A percentile compares a stretch with the other conserved stretches of the same genome.
These are phyloP conservation scores for Calephelis nemesis DNA, from an alignment of 1,140 invertebrate species.

Conservation along the genomic window DNA sequence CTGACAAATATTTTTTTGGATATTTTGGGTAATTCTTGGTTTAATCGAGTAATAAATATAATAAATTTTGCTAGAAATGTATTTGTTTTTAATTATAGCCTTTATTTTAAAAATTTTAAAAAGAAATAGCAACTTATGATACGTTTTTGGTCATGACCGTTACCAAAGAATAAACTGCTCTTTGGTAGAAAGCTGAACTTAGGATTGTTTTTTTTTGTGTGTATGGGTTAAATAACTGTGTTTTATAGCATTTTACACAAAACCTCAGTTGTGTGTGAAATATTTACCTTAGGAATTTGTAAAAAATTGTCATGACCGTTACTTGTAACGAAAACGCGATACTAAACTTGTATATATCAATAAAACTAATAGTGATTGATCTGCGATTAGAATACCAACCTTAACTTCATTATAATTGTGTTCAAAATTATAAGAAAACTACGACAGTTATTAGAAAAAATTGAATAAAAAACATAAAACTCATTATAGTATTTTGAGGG, in stretches of 20 bases:
- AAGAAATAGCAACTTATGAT: background rate
- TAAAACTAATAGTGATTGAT: background rate
- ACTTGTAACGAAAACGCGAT: background rate
- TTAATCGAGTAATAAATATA: slow-evolving; percentile 1
- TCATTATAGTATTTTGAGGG: background rate
- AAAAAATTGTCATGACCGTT: background rate
- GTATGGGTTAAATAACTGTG: background rate
- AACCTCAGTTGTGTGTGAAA: slow-evolving; percentile 3
- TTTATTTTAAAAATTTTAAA: background rate
- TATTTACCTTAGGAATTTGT: background rate
- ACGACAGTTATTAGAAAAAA: background rate
- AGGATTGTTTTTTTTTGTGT: background rate
- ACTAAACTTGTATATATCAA: background rate
- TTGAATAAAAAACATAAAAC: slow-evolving; percentile 2
- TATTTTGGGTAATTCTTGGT: background rate
- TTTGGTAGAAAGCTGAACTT: background rate
- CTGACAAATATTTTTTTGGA: background rate
- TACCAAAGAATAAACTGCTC: background rate
- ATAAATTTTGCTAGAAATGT: background rate
- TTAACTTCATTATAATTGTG: background rate
- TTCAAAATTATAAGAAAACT: background rate
- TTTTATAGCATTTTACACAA: background rate
- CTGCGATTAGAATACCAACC: background rate
- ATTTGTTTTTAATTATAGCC: background rate
- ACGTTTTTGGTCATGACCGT: slow-evolving; percentile 5